Evolutionary conservation across 1,140 invertebrate species (phyloP).

Genomic region (Ostrea denselamellosa): DNA sequence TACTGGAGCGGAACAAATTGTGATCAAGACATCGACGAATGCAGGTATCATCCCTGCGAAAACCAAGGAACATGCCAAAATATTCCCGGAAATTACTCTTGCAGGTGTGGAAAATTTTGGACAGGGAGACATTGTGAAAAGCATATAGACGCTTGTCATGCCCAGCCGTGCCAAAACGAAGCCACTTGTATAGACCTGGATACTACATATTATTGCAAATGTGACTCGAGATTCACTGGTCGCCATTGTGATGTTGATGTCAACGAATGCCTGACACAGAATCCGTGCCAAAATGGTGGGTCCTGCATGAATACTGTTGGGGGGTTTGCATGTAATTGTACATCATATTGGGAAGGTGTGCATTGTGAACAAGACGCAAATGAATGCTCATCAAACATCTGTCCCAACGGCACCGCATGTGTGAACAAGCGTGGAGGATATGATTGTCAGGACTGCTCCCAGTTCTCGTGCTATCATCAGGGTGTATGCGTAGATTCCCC

Average conservation of each 20-base stretch:
- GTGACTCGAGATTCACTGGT: constrained; percentile 84
- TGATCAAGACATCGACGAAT: constrained; percentile 41
- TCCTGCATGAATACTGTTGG: constrained; percentile 44
- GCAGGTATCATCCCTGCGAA: constrained; percentile 18
- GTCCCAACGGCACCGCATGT: constrained; percentile 36
- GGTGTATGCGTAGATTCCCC: constrained; percentile 42
- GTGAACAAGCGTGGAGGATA: constrained; percentile 40
- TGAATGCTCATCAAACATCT: constrained; percentile 75
- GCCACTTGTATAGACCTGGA: constrained; percentile 18
- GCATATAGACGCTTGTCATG: constrained; percentile 39
- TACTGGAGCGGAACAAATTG: constrained; percentile 13
- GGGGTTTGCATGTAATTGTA: constrained; percentile 46
- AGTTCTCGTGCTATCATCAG: constrained; percentile 15
- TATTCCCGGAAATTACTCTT: not conserved
- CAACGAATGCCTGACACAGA: constrained; percentile 81
- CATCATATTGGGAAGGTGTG: constrained; percentile 47
- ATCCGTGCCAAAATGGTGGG: constrained; percentile 78
- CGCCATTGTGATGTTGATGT: constrained; percentile 55
- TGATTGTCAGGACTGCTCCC: constrained; percentile 40
- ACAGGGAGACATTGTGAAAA: constrained; percentile 41
- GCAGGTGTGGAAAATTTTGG: constrained; percentile 28
- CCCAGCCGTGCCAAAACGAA: constrained; percentile 13
- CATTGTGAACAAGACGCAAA: constrained; percentile 63
- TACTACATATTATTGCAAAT: constrained; percentile 39
- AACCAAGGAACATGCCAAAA: constrained; percentile 35